A percentile compares a stretch with the other conserved stretches of the same genome.
Conservation (phyloP, 2,113 vertebrate species). For the Okapia johnstoni region DNA sequence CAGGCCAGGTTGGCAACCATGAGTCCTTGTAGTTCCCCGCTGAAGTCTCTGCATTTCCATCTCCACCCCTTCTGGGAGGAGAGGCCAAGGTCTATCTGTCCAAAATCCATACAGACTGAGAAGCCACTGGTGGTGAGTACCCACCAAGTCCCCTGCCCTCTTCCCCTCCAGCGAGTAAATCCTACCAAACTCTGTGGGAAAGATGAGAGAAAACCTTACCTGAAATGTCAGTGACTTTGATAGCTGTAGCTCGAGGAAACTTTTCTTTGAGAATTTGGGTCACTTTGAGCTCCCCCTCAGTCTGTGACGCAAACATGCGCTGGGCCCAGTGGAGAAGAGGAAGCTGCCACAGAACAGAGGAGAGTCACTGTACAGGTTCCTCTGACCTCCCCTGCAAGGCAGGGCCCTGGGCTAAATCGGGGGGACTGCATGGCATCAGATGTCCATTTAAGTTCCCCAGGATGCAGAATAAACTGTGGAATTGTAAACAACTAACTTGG, state of each 20-base stretch:
- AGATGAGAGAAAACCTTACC: constrained; percentile 75
- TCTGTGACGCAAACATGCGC: constrained; percentile 80
- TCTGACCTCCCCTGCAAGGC: not conserved
- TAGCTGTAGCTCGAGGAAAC: constrained; percentile 87
- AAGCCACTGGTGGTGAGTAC: not conserved
- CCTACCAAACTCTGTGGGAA: not conserved
- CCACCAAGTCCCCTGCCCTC: not conserved
- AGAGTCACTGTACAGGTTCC: not conserved
- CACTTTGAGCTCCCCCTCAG: constrained; percentile 87
- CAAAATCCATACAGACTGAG: not conserved
- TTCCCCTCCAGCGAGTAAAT: not conserved
- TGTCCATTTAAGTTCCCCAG: not conserved
- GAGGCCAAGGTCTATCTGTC: not conserved
- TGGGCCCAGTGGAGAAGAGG: constrained; percentile 35
- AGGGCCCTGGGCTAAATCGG: not conserved
- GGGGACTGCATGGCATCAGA: not conserved
- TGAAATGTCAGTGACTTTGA: constrained; percentile 93
- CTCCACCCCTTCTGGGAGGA: not conserved
- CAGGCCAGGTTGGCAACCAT: not conserved
- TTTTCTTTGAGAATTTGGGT: constrained; percentile 83
- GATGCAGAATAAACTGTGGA: not conserved
- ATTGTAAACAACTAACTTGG: not conserved
- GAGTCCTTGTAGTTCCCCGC: not conserved
- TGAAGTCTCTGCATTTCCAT: not conserved
- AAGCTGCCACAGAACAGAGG: constrained; percentile 43